These are phyloP conservation scores for Saccostrea cuccullata DNA, from an alignment of 1,140 invertebrate species.

Conservation along the genomic window DNA sequence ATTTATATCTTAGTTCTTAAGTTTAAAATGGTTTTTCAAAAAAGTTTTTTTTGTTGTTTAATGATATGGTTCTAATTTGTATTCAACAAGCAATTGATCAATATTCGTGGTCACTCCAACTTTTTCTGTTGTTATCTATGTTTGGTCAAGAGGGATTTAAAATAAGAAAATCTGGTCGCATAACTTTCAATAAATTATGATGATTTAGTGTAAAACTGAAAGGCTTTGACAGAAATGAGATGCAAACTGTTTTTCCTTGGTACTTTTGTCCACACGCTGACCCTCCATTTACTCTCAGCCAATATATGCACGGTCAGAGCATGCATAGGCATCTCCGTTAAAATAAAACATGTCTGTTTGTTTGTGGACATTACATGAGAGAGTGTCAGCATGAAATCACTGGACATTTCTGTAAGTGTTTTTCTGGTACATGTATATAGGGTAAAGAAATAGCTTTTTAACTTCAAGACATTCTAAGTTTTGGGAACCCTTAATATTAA, in stretches of 20 bases:
- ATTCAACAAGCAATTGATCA: constrained; percentile 17
- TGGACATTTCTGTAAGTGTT: neutral
- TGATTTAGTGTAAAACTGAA: constrained; percentile 34
- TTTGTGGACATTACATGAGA: constrained; percentile 7
- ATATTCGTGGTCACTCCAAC: constrained; percentile 17
- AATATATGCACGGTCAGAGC: constrained; percentile 15
- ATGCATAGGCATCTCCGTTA: neutral
- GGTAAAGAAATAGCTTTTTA: neutral
- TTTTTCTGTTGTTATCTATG: constrained; percentile 12
- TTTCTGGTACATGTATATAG: neutral
- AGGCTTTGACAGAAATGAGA: constrained; percentile 15
- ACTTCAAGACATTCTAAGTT: no score
- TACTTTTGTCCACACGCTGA: neutral
- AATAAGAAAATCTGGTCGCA: constrained; percentile 29
- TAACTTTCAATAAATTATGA: constrained; percentile 35
- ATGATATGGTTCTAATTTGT: neutral
- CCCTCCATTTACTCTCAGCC: neutral
- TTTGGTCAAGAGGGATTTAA: constrained; percentile 24
- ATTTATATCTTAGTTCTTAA: neutral
- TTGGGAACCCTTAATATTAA: no score
- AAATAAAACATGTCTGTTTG: neutral
- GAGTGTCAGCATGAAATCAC: constrained; percentile 1
- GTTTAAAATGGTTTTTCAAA: neutral
- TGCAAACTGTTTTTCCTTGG: constrained; percentile 25
- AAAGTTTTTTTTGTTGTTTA: neutral